Conservation (phyloP, 2,888 invertebrate genomes). For the Cyclophora albipunctata region DNA sequence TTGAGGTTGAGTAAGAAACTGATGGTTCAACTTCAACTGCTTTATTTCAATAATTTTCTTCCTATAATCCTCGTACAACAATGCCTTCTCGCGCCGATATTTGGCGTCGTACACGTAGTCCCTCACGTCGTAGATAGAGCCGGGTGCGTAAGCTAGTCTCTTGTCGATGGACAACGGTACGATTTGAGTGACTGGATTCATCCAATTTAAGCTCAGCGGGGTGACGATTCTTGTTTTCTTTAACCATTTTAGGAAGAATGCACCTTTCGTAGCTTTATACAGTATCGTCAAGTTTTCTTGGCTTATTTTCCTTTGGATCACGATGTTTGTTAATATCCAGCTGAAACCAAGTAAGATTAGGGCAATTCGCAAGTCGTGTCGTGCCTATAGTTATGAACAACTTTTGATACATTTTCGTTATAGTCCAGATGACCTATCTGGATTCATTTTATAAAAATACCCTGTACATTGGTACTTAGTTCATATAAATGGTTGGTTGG, state of each 20-base stretch:
- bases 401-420: too few relatives aligned
- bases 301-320: slow-evolving; percentile 23
- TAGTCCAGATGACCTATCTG: too few relatives aligned
- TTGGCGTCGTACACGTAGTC: slow-evolving; percentile 32
- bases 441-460: too few relatives aligned
- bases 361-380: too few relatives aligned
- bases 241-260: slow-evolving; percentile 33
- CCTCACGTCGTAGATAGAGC: slow-evolving; percentile 42
- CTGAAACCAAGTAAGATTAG: slow-evolving; percentile 26
- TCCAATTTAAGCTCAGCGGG: too few relatives aligned
- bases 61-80: slow-evolving; percentile 23
- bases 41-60: neutral
- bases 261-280: slow-evolving; percentile 38
- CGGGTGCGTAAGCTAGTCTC: slow-evolving; percentile 28
- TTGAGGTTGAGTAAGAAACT: too few relatives aligned
- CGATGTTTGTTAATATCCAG: slow-evolving; percentile 44
- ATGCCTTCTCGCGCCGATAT: slow-evolving; percentile 27
- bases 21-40: neutral
- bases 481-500: too few relatives aligned
- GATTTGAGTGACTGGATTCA: slow-evolving; percentile 12
- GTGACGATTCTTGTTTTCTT: slow-evolving; percentile 26
- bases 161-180: slow-evolving; percentile 28
- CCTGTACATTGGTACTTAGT: too few relatives aligned
- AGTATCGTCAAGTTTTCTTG: slow-evolving; percentile 26
- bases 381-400: too few relatives aligned